Base-by-base conservation (phyloP, 1,140 invertebrate genomes). In the Pseudomyrmex flavicornis region DNA sequence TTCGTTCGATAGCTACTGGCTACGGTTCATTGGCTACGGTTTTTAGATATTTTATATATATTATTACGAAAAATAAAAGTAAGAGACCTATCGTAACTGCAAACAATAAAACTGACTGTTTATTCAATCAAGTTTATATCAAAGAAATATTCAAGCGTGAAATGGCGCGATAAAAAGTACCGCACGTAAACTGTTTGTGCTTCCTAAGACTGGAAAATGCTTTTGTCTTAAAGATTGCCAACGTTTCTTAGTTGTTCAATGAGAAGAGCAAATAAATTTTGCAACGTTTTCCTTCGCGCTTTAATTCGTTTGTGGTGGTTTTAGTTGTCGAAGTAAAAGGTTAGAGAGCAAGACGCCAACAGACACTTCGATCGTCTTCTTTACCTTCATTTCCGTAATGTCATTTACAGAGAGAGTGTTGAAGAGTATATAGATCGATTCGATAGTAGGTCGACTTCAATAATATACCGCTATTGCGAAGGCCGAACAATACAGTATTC, bases 201-300 rank as follows among this genome's bases (percentile, higher is more conserved):
- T 35, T 63, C 54, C 35, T 17, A 35, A 12, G 9, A 12, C 50
- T 2, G 15, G 44, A 66, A 44, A 73, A 52, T 70, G 59, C 35
- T 80, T 80, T 20, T 46, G 46, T 80, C 54, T 48, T 72, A 79
- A 56, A 66, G 62, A 74, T 73, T 56, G 70, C 65, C 79, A 46
- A 13, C 82, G 82, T 82, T 83, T 56, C 46, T 79, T 80, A 79
- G 17, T 61, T 22, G 58, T 65, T 61, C 59, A 20, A 63, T 68
- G 62, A 83, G 56, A 46, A 85, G 66, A 82, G 79, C 46, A 72
- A 82, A 77, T 85, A 83, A 85, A 84, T 73, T 84, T 59, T 46
- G 26, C 62, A 61, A 58, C 54, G 48, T 12, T 74, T 85, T 80
- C 50, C 44, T 66, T 12, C 69, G 22, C 35, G 35, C 5, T 9